Evolutionary conservation across 1,140 invertebrate genomes (phyloP).

Genomic region (Oscheius sp.): DNA sequence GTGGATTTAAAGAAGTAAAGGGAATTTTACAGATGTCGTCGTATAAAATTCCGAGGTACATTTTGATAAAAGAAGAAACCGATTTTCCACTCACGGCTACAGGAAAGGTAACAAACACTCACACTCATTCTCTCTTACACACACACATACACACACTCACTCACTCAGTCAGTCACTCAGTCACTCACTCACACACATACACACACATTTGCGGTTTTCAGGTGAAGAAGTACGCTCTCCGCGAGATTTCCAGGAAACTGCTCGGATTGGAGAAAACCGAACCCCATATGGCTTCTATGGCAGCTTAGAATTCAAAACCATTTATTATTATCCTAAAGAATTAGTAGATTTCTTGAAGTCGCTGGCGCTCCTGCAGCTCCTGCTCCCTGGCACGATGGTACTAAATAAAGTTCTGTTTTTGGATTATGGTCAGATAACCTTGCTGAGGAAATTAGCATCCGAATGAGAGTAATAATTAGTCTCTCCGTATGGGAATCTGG

Average conservation of each 20-base stretch:
- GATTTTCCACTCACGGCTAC: conserved; percentile 76
- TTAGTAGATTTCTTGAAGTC: conserved; percentile 26
- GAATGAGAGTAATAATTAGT: conserved; percentile 57
- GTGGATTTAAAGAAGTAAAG: conserved; percentile 63
- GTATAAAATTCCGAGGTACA: conserved; percentile 77
- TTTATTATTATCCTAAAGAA: no score
- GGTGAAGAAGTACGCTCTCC: conserved; percentile 34
- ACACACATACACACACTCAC: no score
- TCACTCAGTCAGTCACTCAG: no score
- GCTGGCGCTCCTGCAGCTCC: conserved; percentile 25
- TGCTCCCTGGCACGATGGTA: conserved; percentile 31
- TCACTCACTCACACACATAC: no score
- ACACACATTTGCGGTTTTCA: no score
- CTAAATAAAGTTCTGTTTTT: conserved; percentile 8
- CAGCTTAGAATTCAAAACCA: no score
- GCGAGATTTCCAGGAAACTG: conserved; percentile 27
- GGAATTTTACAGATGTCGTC: conserved; percentile 70
- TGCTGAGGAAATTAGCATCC: conserved; percentile 52
- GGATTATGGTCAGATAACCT: conserved; percentile 34
- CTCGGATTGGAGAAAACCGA: conserved; percentile 21
- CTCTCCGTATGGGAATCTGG: conserved; percentile 51
- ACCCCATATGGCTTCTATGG: no score
- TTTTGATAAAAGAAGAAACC: conserved; percentile 67
- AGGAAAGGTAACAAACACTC: no score
- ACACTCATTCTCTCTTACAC: no score